Base-by-base conservation (phyloP, 2,888 invertebrate genomes). In the Eustalomyia histrio region DNA sequence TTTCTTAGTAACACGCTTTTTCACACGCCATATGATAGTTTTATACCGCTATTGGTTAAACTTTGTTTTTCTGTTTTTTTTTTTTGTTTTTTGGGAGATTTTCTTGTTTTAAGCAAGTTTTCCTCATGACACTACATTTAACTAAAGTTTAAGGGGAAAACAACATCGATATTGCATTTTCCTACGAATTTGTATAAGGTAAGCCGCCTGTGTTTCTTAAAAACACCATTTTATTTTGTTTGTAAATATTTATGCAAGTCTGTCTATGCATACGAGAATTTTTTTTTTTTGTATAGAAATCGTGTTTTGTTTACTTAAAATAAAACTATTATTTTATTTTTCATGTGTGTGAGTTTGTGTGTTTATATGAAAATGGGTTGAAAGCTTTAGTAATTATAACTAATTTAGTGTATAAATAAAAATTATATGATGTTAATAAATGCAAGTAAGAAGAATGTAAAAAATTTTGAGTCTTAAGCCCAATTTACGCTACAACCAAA, bases 271-370 rank as follows among this genome's bases (percentile, higher is more conserved):
- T 14, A n/a, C 6, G 14, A 47, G n/a, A 47, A 47, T 1, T 47
- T 39, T 72, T 78, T n/a, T n/a, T n/a, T n/a, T n/a, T n/a, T n/a
- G n/a, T 67, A 24, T n/a, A 60, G 55, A 61, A 78, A 67, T 67
- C 78, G 65, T 78, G 71, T 67, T 61, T 43, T 55, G 60, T 72
- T 78, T 72, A 61, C 72, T n/a, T 67, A 78, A 55, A 47, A 47
- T 47, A 47, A 43, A 47, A 47, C 43, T n/a, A n/a, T 47, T n/a
- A 47, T 47, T 47, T 47, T 47, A 47, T 47, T 47, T 47, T 2
- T 10, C 43, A 47, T 47, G 43, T 47, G 43, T 14, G 39, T 12
- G 3, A 12, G 14, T 39, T 1, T 39, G 12, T 39, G 10, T 39
- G 10, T 39, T 35, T 35, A 9, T 39, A 14, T 8, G 39, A 14